phyloP scores from a whole-genome alignment of 2,113 vertebrate species.

The Columba janthina region DNA sequence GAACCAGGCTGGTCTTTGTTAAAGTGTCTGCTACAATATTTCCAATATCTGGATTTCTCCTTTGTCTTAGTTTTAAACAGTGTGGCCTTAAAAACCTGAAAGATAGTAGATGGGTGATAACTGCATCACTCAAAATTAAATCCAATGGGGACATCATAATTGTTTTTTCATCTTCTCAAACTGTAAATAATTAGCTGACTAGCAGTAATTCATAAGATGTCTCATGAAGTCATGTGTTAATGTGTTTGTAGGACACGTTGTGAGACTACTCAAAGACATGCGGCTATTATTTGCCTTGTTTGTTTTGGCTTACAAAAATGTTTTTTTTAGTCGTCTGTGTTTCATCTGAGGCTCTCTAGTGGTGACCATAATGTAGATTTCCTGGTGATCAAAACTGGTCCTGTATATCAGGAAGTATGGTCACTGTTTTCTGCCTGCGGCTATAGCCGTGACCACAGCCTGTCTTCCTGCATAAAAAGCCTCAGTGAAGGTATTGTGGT shows the following conservation, averaged over 20 bases:
- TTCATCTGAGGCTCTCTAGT: background rate
- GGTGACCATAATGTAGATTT: background rate
- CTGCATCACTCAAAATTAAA: background rate
- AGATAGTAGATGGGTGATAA: background rate
- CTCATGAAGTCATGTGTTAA: background rate
- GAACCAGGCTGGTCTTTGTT: background rate
- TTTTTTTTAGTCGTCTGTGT: background rate
- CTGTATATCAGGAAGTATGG: background rate
- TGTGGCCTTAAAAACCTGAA: background rate
- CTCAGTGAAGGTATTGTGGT: background rate
- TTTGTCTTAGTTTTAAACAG: background rate
- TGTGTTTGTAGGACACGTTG: background rate
- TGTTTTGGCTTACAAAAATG: background rate
- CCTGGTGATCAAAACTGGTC: background rate
- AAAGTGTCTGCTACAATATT: background rate
- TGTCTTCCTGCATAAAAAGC: background rate
- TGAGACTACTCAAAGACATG: background rate
- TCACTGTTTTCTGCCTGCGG: background rate
- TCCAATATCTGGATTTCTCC: background rate
- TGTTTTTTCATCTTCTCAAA: background rate
- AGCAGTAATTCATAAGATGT: background rate
- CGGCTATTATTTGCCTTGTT: background rate
- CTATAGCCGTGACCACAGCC: background rate
- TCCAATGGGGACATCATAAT: background rate
- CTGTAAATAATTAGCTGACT: conserved; percentile 30